A percentile compares a stretch with the other conserved stretches of the same genome.
Evolutionary conservation across 2,888 invertebrate species (phyloP).

Genomic region (Ptychoptera albimana): DNA sequence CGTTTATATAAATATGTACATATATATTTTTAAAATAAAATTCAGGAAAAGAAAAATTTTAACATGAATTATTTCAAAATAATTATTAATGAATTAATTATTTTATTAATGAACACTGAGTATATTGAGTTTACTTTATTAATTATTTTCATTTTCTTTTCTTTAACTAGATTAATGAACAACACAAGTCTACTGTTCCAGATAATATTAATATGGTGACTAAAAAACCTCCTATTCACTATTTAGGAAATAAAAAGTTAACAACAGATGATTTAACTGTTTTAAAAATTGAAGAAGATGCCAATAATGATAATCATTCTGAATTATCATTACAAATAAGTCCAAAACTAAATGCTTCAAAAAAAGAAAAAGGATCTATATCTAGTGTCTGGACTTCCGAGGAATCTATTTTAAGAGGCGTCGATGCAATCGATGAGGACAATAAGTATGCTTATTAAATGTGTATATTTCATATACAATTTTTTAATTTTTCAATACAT

Average conservation of each 20-base stretch:
- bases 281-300: constrained; percentile 13
- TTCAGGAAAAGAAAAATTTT: too few relatives aligned
- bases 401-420: constrained; percentile 29
- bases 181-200: constrained; percentile 26
- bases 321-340: constrained; percentile 14
- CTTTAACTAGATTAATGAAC: constrained; percentile 4
- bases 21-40: too few relatives aligned
- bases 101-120: too few relatives aligned
- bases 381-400: constrained; percentile 31
- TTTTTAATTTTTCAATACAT: constrained; percentile 2
- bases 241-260: not conserved
- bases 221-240: constrained; percentile 6
- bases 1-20: too few relatives aligned
- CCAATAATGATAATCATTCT: not conserved
- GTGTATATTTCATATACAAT: not conserved
- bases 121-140: too few relatives aligned
- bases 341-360: constrained; percentile 18
- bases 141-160: too few relatives aligned
- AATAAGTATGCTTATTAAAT: constrained; percentile 23
- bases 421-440: constrained; percentile 31
- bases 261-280: not conserved
- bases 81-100: too few relatives aligned
- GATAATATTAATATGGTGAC: constrained; percentile 9
- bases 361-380: constrained; percentile 26
- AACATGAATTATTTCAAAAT: too few relatives aligned